phyloP scores from a whole-genome alignment of 1,140 invertebrate genomes.

The Cataglyphis hispanica region DNA sequence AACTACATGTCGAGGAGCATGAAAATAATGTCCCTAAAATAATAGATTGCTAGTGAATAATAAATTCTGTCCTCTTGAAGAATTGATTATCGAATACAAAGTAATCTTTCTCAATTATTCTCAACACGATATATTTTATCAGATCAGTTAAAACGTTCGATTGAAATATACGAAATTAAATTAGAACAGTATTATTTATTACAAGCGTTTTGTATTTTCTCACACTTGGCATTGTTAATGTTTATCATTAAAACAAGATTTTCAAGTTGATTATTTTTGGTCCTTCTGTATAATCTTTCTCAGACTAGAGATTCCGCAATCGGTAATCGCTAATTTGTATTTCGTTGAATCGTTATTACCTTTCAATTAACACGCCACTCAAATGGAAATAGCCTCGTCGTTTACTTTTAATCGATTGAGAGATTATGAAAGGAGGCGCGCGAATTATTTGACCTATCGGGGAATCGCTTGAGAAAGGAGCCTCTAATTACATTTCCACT shows the following conservation, averaged over 20 bases:
- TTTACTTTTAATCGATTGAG: constrained; percentile 35
- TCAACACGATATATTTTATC: not conserved
- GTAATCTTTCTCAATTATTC: not conserved
- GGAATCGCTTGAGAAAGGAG: constrained; percentile 52
- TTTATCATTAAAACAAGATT: not conserved
- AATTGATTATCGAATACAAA: not conserved
- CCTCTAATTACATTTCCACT: constrained; percentile 70
- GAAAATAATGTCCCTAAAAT: not conserved
- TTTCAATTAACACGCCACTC: constrained; percentile 49
- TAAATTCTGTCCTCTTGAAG: not conserved
- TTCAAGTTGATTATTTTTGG: not conserved
- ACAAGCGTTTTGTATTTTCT: not conserved
- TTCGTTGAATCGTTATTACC: constrained; percentile 26
- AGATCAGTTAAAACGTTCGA: not conserved
- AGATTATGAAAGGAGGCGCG: constrained; percentile 32
- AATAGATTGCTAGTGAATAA: constrained; percentile 4
- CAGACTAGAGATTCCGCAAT: not conserved
- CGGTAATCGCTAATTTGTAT: constrained; percentile 6
- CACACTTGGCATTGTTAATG: not conserved
- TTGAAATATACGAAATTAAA: not conserved
- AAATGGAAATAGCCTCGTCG: not conserved
- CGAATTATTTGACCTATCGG: constrained; percentile 29
- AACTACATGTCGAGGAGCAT: not conserved
- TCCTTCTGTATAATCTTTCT: not conserved
- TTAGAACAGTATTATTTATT: not conserved